A percentile compares a stretch with the other conserved stretches of the same genome.
These are phyloP conservation scores for Corythornis cristatus DNA, from an alignment of 2,113 vertebrate species.

Conservation along the genomic window DNA sequence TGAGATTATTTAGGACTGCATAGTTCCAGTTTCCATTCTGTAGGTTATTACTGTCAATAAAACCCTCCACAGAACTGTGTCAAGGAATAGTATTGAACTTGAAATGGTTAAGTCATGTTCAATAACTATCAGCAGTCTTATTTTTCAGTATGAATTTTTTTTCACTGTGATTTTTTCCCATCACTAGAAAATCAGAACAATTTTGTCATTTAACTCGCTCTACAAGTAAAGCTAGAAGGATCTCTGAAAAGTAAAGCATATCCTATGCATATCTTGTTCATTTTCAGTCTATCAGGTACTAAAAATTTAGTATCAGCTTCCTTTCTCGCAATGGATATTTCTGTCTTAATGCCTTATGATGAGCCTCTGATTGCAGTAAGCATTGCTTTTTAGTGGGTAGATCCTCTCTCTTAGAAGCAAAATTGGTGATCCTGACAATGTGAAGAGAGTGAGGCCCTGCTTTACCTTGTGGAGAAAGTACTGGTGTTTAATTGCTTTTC, in stretches of 20 bases:
- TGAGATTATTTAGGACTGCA: neutral
- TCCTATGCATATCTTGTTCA: neutral
- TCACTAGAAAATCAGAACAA: neutral
- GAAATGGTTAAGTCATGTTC: neutral
- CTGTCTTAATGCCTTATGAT: conserved; percentile 20
- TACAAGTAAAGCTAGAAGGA: neutral
- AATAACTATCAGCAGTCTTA: neutral
- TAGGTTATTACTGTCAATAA: neutral
- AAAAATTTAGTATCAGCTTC: conserved; percentile 5
- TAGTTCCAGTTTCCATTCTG: neutral
- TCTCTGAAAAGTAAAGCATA: neutral
- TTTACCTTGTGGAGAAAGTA: conserved; percentile 4
- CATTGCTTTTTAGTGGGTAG: conserved; percentile 1
- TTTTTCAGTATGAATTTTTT: neutral
- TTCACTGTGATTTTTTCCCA: neutral
- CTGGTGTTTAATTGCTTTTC: conserved; percentile 36
- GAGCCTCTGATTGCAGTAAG: conserved; percentile 27
- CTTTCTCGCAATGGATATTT: conserved; percentile 13
- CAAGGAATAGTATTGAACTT: neutral
- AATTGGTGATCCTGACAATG: neutral
- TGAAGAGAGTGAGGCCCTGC: neutral
- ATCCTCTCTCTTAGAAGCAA: neutral
- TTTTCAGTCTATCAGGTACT: conserved; percentile 31
- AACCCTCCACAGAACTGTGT: neutral
- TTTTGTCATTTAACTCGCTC: neutral